Base-by-base conservation (phyloP, 2,113 vertebrate species). In the Eonycteris spelaea region DNA sequence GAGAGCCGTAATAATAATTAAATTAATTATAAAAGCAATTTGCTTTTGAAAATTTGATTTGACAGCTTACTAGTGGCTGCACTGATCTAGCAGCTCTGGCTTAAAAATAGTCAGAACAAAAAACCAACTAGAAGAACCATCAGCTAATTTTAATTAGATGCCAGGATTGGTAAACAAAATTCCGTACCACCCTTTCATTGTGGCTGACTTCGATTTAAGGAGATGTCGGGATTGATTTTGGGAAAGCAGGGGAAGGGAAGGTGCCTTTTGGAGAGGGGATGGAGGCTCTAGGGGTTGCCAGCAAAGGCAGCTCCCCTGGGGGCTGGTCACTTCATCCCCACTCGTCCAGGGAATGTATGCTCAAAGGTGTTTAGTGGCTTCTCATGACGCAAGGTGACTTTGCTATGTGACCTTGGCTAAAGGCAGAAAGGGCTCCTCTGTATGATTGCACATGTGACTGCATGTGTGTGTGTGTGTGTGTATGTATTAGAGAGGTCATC, bases 21-120 rank as follows among this genome's bases (percentile, higher is more conserved):
- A 97, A 98, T 98, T 96, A 98, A 98, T 98, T 98, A 98, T 63
- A 96, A 98, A 98, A 98, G 98, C 98, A 98, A 98, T 98, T 98
- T 98, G 93, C 97, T 98, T 94, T 97, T 1, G 55, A 89, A 97
- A 98, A 98, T 94, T 96, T 85, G 97, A 95, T 97, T 92, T 97
- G 98, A 95, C 97, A 96, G 98, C 96, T 97, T 96, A 45, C 13
- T 63, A 97, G 98, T 91, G 95, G n/a, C 51, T 79, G 77, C 74
- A 2, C 6, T 6, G 96, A 95, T 96, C 94, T 1, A 6, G n/a
- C 68, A 14, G 96, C 94, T 86, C 74, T 0, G 0, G 91, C 95
- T 95, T 28, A 18, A 84, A 97, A 91, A 48, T 53, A 93, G 95
- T 97, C 86, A 77, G 97, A 96, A 91, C 57, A 89, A 95, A 91